Base-by-base conservation (phyloP, 2,113 vertebrate species). In the Regulus satrapa region DNA sequence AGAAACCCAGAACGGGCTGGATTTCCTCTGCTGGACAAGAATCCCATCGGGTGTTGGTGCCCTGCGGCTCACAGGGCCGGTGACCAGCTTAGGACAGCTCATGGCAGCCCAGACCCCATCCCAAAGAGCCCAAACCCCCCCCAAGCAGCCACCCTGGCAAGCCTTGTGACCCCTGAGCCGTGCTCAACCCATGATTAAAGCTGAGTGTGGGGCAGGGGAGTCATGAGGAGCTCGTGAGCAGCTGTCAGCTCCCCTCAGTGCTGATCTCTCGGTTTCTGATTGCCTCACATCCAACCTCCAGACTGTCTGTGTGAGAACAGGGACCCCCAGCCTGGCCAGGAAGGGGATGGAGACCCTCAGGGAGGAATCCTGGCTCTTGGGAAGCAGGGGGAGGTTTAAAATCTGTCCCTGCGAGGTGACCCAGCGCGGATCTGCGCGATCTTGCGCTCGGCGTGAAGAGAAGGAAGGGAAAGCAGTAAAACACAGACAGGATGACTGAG, bases 291-390 rank as follows among this genome's bases (percentile, higher is more conserved):
- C 48, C 8, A 25, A 1, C 38, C 31, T 7, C n/a, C 54, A 28
- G 52, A 0, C 21, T 17, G 2, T 2, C 40, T 14, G 0, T 2
- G 48, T 15, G 41, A 14, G 34, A 48, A 4, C 58, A 56, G 80
- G 36, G 68, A 51, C 51, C 38, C 46, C 20, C 32, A 54, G 62
- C 83, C 75, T 5, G 1, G 59, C 38, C 61, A 5, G 66, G 32
- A 13, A 18, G 51, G 51, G 40, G n/a, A 26, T 20, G 43, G 55
- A 40, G 62, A 41, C 13, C 15, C 23, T 40, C 54, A 6, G 0
- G 3, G 69, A 17, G 48, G 26, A 54, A 59, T 28, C 16, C 13
- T 58, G 72, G 31, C 16, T 23, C 52, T n/a, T 18, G 5, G 25
- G 14, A 12, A 28, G 18, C 2, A 2, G 16, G 18, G 14, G 59